These are phyloP conservation scores for Ifrita kowaldi DNA, from an alignment of 2,113 vertebrate species.

Conservation along the genomic window DNA sequence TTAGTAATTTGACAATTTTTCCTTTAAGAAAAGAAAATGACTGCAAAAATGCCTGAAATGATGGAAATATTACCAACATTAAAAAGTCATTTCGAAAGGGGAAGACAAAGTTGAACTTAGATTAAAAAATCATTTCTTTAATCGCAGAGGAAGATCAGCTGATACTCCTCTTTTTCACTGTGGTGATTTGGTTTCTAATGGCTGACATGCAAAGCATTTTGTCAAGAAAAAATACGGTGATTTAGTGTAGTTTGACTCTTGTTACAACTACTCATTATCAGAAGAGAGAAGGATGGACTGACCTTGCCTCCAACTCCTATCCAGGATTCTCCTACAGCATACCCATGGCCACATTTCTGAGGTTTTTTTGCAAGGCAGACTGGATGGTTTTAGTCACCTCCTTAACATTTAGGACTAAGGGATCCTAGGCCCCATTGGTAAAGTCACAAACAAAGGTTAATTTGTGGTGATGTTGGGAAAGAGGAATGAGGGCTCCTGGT, in stretches of 20 bases:
- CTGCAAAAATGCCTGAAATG: background rate
- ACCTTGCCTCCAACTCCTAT: fast-evolving
- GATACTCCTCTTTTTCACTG: background rate
- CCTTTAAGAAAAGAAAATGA: background rate
- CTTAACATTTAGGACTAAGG: background rate
- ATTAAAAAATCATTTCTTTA: background rate
- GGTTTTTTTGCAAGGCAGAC: background rate
- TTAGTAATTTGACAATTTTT: background rate
- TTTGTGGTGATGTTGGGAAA: fast-evolving
- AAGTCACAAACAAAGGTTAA: background rate
- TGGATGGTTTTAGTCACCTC: background rate
- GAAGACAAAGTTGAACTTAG: background rate
- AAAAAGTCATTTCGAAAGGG: background rate
- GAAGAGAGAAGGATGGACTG: background rate
- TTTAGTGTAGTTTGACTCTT: background rate
- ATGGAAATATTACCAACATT: background rate
- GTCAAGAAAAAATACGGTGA: background rate
- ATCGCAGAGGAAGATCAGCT: background rate
- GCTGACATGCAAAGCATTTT: background rate
- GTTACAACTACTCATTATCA: background rate
- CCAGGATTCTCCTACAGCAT: background rate
- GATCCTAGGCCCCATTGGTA: background rate
- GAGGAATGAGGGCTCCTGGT: background rate
- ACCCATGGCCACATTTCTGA: background rate
- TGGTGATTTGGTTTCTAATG: background rate